A percentile compares a stretch with the other conserved stretches of the same genome.
These are phyloP conservation scores for Empis stercorea DNA, from an alignment of 2,888 invertebrate genomes.

Conservation along the genomic window DNA sequence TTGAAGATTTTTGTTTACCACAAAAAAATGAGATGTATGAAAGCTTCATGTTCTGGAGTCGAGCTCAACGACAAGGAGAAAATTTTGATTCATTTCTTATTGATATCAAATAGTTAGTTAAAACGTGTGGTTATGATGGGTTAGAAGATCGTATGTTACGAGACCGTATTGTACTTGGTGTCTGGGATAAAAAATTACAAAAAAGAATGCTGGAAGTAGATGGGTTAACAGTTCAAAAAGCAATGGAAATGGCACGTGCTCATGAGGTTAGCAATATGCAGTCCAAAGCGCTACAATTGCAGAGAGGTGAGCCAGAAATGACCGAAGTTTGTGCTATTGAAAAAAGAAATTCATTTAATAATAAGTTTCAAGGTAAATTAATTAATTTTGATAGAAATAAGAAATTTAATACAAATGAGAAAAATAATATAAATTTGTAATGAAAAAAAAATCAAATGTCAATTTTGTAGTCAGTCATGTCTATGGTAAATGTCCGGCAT, in stretches of 20 bases:
- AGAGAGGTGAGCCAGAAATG: neutral
- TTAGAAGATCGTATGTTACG: neutral
- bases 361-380: too few relatives aligned
- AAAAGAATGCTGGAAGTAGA: neutral
- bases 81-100: neutral
- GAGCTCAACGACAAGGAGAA: neutral
- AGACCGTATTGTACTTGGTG: neutral
- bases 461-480: too few relatives aligned
- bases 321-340: too few relatives aligned
- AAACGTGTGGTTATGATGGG: neutral
- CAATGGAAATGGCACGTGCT: neutral
- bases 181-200: neutral
- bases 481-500: slow-evolving; percentile 4
- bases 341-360: too few relatives aligned
- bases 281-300: neutral
- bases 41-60: neutral
- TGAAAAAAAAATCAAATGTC: too few relatives aligned
- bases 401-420: too few relatives aligned
- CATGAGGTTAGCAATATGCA: neutral
- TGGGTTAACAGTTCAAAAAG: neutral
- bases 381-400: too few relatives aligned
- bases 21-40: neutral
- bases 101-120: neutral
- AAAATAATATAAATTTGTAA: too few relatives aligned
- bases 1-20: neutral